Evolutionary conservation across 2,113 vertebrate genomes (phyloP).

Genomic region (Microcebus tavaratra): DNA sequence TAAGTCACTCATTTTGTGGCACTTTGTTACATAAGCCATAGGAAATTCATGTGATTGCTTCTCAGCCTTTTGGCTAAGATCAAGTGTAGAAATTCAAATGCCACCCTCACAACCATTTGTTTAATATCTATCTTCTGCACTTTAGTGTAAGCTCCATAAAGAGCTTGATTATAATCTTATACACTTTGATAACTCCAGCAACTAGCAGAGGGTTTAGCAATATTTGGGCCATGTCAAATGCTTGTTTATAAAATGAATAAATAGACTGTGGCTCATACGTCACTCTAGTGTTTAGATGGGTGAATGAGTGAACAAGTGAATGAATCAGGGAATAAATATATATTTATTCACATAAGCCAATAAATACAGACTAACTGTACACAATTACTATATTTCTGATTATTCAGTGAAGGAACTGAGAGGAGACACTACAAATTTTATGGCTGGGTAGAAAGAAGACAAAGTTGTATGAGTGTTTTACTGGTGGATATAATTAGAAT

Average conservation of each 20-base stretch:
- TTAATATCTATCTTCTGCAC: neutral
- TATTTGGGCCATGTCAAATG: neutral
- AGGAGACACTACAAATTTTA: neutral
- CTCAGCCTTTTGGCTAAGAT: no score
- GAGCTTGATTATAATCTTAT: neutral
- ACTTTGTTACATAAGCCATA: neutral
- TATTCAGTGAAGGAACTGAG: neutral
- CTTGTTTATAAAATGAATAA: neutral
- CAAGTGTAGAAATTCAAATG: no score
- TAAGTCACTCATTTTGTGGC: neutral
- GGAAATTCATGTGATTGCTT: neutral
- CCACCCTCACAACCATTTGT: neutral
- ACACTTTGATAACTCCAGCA: neutral
- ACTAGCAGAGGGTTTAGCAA: neutral
- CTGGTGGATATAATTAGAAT: neutral
- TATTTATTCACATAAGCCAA: neutral
- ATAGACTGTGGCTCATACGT: neutral
- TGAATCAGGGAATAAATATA: neutral
- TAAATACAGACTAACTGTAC: neutral
- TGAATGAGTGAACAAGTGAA: neutral
- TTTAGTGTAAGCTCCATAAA: neutral
- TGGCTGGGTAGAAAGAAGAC: neutral
- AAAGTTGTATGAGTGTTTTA: neutral
- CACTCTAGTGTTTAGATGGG: neutral
- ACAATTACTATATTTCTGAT: neutral